Evolutionary conservation across 2,113 vertebrate species (phyloP), one percentile per base, ranked within the genome.

Genomic region (Marcusenius ussheri): DNA sequence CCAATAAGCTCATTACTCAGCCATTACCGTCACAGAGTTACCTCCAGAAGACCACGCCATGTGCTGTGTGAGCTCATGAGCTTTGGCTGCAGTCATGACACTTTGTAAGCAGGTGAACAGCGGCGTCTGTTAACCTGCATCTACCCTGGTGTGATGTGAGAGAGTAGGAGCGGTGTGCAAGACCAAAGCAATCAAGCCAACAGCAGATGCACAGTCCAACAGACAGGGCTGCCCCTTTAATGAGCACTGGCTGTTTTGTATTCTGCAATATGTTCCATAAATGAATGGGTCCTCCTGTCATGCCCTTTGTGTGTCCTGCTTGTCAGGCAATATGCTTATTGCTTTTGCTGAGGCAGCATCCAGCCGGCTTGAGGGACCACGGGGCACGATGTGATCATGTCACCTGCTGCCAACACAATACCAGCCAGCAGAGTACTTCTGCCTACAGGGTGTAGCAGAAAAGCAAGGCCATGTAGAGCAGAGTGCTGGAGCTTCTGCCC

Each of bases 1-100:
- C n/a, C 10, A 4, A 88, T 88, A 85, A 83, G 49, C 90, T 93
- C 91, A 91, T 95, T 94, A 94, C 89, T 91, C 95, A 92, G 94
- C 94, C 92, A 84, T 90, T n/a, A 58, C 90, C 91, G 91, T 93
- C 93, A 90, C 87, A 49, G 45, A 27, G 83, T 91, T 91, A 93
- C 90, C 56, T 77, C 80, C 27, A 88, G 87, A 88, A 88, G 89
- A 90, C 88, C 92, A 93, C 91, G 92, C 92, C 94, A 94, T 93
- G 94, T 66, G 62, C 27, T 11, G 9, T 31, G n/a, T 11, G 9
- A 27, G 93, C 93, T 89, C 21, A 27, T 42, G 35, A 50, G 27
- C 1, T 15, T 6, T n/a, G 17, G 83, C 31, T 49, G 88, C 91
- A 88, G 51, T 85, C 42, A 92, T 62, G 87, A 89, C 47, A 66